Percentiles rank a stretch among this genome's conserved stretches.
Conservation (phyloP, 92 coral and sea anemone genomes). For the Epizoanthus stellaris region DNA sequence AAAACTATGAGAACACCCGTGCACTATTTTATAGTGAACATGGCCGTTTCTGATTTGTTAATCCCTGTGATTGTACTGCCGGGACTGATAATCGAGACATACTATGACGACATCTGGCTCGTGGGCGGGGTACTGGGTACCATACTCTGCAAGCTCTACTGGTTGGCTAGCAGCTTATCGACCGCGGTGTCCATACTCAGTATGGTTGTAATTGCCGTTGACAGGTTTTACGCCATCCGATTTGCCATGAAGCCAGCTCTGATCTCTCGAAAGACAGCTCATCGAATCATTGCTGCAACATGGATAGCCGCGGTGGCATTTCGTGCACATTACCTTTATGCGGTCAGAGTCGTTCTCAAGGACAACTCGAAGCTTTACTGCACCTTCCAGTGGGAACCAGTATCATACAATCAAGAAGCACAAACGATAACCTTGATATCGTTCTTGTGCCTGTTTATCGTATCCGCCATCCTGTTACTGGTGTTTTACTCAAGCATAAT, state of each 20-base stretch:
- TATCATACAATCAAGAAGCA: not conserved
- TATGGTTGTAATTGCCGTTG: slow-evolving; percentile 14
- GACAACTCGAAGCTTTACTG: not conserved
- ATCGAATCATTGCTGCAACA: not conserved
- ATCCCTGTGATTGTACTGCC: slow-evolving; percentile 17
- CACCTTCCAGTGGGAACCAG: slow-evolving; percentile 22
- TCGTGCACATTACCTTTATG: slow-evolving; percentile 18
- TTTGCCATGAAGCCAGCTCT: slow-evolving; percentile 29
- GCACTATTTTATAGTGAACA: slow-evolving; percentile 38
- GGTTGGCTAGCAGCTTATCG: too few species aligned
- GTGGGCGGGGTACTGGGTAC: slow-evolving; percentile 13
- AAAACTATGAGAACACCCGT: slow-evolving; percentile 24
- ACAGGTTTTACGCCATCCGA: slow-evolving; percentile 30
- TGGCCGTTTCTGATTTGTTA: slow-evolving; percentile 28
- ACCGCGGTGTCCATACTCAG: slow-evolving; percentile 18
- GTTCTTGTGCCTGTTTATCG: not conserved
- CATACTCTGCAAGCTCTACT: not conserved
- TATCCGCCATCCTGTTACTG: not conserved
- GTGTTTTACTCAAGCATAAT: slow-evolving; percentile 7
- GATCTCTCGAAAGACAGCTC: slow-evolving; percentile 19
- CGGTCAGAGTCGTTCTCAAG: not conserved
- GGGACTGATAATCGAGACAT: slow-evolving; percentile 1
- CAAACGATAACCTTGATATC: slow-evolving; percentile 2
- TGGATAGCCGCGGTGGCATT: not conserved
- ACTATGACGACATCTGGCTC: slow-evolving; percentile 1